These are phyloP conservation scores for Ridgeia piscesae DNA, from an alignment of 1,140 invertebrate species.

Conservation along the genomic window DNA sequence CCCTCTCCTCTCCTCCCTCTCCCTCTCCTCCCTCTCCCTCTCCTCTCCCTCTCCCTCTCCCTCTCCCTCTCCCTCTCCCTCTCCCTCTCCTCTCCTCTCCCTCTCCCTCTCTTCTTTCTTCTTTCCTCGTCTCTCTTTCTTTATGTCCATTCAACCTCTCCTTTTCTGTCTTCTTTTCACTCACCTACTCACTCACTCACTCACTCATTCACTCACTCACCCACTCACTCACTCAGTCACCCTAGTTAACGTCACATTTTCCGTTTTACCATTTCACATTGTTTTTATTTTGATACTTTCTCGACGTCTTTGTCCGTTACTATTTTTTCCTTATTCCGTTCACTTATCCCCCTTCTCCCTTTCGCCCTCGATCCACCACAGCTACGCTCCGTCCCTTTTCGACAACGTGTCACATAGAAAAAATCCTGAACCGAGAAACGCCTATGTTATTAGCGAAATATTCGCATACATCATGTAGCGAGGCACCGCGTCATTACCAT, in stretches of 20 bases:
- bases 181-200: constrained; percentile 22
- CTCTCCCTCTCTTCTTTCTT: neutral
- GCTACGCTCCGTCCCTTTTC: neutral
- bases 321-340: too few relatives aligned
- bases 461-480: neutral
- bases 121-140: neutral
- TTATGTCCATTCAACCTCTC: neutral
- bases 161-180: neutral
- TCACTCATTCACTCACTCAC: constrained; percentile 28
- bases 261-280: too few relatives aligned
- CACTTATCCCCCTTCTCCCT: too few relatives aligned
- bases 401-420: neutral
- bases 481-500: neutral
- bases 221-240: constrained; percentile 22
- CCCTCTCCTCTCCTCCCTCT: neutral
- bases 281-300: too few relatives aligned
- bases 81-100: neutral
- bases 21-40: neutral
- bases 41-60: neutral
- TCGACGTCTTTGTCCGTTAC: too few relatives aligned
- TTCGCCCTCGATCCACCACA: neutral
- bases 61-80: neutral
- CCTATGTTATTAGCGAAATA: neutral
- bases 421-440: neutral
- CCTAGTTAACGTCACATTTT: too few relatives aligned